Conservation (phyloP, 2,113 vertebrate species). For the Mungos mungo region DNA sequence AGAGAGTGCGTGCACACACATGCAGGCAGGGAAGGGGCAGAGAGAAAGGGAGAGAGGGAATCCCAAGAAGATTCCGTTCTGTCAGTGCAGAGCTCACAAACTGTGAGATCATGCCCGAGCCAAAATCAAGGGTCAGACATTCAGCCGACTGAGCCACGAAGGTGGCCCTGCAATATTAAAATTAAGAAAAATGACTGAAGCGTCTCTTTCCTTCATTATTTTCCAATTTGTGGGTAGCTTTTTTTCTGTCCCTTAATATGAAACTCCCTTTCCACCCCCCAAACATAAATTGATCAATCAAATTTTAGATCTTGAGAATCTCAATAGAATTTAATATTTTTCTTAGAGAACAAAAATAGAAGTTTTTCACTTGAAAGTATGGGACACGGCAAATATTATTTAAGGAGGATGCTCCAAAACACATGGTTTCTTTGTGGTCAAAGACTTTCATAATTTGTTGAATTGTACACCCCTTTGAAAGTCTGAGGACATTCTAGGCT, state of each 20-base stretch:
- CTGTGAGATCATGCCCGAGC: no score
- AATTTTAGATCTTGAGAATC: slow-evolving; percentile 4
- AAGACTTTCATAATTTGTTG: not conserved
- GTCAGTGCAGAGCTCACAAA: no score
- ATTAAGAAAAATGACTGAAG: not conserved
- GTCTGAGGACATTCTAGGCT: not conserved
- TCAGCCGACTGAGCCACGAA: no score
- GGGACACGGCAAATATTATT: not conserved
- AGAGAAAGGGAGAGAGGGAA: no score
- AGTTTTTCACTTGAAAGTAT: not conserved
- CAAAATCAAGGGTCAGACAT: no score
- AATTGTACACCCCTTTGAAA: not conserved
- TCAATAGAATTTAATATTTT: not conserved
- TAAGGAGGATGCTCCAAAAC: not conserved
- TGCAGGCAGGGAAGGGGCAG: no score
- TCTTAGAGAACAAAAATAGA: not conserved
- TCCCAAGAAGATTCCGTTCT: no score
- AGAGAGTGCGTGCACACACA: no score
- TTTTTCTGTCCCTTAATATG: not conserved
- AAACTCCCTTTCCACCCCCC: not conserved
- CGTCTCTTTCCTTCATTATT: not conserved
- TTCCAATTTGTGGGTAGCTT: not conserved
- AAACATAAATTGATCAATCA: not conserved
- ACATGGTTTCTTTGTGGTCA: not conserved
- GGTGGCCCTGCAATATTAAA: not conserved